Percentiles rank a stretch among this genome's conserved stretches.
phyloP scores from a whole-genome alignment of 2,888 invertebrate species.

The Furcula furcula region DNA sequence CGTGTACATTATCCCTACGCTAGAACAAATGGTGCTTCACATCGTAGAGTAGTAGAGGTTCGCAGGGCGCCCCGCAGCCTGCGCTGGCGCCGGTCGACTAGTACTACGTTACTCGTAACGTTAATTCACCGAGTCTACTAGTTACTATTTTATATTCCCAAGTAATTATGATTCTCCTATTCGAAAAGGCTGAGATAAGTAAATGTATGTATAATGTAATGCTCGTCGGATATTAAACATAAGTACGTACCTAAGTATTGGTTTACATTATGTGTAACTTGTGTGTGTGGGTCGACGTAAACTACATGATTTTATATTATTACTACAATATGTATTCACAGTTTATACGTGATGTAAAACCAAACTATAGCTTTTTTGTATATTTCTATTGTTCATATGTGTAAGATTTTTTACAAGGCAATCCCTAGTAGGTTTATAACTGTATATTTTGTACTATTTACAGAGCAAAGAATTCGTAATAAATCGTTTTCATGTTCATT shows the following conservation, averaged over 20 bases:
- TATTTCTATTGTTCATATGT: conserved; percentile 69
- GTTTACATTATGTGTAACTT: conserved; percentile 50
- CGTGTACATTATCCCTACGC: conserved; percentile 81
- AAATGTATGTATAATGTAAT: conserved; percentile 67
- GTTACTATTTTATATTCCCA: conserved; percentile 76
- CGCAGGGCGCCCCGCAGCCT: conserved; percentile 28
- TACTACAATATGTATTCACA: conserved; percentile 13
- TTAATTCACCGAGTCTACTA: conserved; percentile 73
- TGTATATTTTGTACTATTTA: conserved; percentile 71
- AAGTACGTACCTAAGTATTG: conserved; percentile 38
- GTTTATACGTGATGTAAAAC: conserved; percentile 59
- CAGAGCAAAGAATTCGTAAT: conserved; percentile 36
- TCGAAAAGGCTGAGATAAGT: conserved; percentile 79
- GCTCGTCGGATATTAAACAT: conserved; percentile 67
- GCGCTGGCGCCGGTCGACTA: conserved; percentile 8
- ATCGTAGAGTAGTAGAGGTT: conserved; percentile 64
- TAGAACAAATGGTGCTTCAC: conserved; percentile 82
- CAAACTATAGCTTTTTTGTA: conserved; percentile 75
- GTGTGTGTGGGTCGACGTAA: conserved; percentile 10
- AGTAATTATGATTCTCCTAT: conserved; percentile 76
- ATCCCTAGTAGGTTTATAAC: conserved; percentile 59
- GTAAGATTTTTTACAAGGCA: conserved; percentile 70
- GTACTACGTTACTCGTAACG: conserved; percentile 54
- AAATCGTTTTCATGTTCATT: conserved; percentile 12
- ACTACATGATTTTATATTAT: conserved; percentile 5